phyloP scores from a whole-genome alignment of 2,888 invertebrate species.

The Macrophya annulata region DNA sequence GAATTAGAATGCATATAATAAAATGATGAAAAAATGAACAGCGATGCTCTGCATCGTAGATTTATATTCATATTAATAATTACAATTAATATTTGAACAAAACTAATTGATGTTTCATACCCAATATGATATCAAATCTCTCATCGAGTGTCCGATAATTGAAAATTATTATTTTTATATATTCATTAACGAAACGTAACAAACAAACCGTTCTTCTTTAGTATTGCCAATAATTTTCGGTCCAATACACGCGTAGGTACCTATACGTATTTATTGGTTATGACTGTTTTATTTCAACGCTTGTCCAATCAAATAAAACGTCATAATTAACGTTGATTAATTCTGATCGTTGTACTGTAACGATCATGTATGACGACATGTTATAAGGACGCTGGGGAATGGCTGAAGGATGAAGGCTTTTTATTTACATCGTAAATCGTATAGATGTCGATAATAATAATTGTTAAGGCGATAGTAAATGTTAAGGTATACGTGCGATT shows the following conservation, averaged over 20 bases:
- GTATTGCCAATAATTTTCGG: not conserved
- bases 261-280: conserved; percentile 7
- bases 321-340: conserved; percentile 34
- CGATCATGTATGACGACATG: conserved; percentile 23
- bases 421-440: conserved; percentile 21
- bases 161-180: not conserved
- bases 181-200: not conserved
- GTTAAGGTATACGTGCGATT: not conserved
- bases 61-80: too few relatives aligned
- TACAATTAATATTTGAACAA: not conserved
- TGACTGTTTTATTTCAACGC: not conserved
- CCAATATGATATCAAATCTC: not conserved
- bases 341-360: not conserved
- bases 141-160: not conserved
- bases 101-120: not conserved
- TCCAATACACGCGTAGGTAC: not conserved
- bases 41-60: too few relatives aligned
- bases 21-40: too few relatives aligned
- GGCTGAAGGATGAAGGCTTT: not conserved
- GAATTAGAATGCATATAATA: not conserved
- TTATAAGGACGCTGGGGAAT: not conserved
- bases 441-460: not conserved
- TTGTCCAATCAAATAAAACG: conserved; percentile 8
- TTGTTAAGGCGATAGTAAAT: not conserved
- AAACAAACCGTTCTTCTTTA: not conserved